Evolutionary conservation across 2,797 vertebrate species (phyloP), one percentile per base, ranked within the genome.

Genomic region (Tarsius wallacei): DNA sequence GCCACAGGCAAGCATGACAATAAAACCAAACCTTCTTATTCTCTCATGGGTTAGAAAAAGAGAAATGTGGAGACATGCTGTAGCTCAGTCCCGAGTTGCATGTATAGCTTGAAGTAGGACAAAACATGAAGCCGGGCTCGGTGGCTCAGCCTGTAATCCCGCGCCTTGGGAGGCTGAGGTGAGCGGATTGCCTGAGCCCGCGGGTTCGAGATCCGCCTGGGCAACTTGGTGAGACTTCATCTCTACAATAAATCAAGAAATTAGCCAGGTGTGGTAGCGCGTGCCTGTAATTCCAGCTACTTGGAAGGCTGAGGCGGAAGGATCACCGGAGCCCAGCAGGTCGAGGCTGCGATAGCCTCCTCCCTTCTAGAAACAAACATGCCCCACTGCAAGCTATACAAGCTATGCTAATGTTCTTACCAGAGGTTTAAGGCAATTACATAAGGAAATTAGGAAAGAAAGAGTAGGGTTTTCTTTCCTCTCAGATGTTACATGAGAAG

Each of bases 61-160:
- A 7, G 2, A 2, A 1, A 16, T 10, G 0, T 63, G 7, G 19
- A 42, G 10, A 86, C 1, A 7, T n/a, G 0, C 1, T 59, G 0
- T 26, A 22, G 11, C 26, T 91, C 28, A 57, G 13, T 55, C 33
- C 28, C 63, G 15, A 6, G 22, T 86, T 49, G n/a, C n/a, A 63
- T 6, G 26, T 17, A 36, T 7, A 33, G 1, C 61, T 84, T 55
- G n/a, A 89, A 74, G 71, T 51, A 55, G 5, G 80, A 15, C 6
- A 81, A 14, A 64, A 22, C 10, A 76, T n/a, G n/a, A n/a, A n/a
- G n/a, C n/a, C n/a, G n/a, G n/a, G n/a, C n/a, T n/a, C n/a, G n/a
- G n/a, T n/a, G n/a, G n/a, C n/a, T n/a, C n/a, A n/a, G n/a, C n/a
- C n/a, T n/a, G n/a, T n/a, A n/a, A n/a, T n/a, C n/a, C n/a, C n/a